These are phyloP conservation scores for Capromys pilorides DNA, from an alignment of 2,797 vertebrate genomes.

Conservation along the genomic window DNA sequence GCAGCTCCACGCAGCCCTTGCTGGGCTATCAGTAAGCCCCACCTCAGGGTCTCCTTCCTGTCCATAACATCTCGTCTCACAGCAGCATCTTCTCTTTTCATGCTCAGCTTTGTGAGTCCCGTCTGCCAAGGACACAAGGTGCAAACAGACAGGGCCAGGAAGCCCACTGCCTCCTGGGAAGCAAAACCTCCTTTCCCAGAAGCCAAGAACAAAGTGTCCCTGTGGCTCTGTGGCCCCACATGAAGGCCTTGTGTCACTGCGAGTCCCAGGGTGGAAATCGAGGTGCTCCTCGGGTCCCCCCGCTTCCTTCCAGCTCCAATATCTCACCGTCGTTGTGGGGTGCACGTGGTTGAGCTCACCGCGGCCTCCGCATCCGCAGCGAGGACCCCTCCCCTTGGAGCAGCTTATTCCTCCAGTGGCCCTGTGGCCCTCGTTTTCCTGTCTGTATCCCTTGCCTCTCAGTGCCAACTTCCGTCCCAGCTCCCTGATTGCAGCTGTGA, in stretches of 20 bases:
- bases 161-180: not conserved
- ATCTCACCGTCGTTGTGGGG: not conserved
- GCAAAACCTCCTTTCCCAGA: not conserved
- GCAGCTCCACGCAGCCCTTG: not conserved
- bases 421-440: not conserved
- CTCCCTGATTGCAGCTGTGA: not conserved
- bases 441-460: not conserved
- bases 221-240: too few species aligned
- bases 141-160: not conserved
- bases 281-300: not conserved
- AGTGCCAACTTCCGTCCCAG: not conserved
- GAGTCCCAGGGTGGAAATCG: not conserved
- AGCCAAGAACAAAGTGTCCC: not conserved
- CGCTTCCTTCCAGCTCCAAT: not conserved
- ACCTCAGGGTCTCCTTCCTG: slow-evolving; percentile 55
- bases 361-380: not conserved
- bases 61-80: slow-evolving; percentile 50
- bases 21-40: slow-evolving; percentile 53
- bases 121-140: slow-evolving; percentile 19
- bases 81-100: slow-evolving; percentile 38
- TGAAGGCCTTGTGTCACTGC: not conserved
- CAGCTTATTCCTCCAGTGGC: not conserved
- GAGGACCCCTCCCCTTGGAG: not conserved
- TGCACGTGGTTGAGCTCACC: accelerated
- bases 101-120: slow-evolving; percentile 43